Conservation (phyloP, 2,797 vertebrate genomes). For the Clarias platycephalus region DNA sequence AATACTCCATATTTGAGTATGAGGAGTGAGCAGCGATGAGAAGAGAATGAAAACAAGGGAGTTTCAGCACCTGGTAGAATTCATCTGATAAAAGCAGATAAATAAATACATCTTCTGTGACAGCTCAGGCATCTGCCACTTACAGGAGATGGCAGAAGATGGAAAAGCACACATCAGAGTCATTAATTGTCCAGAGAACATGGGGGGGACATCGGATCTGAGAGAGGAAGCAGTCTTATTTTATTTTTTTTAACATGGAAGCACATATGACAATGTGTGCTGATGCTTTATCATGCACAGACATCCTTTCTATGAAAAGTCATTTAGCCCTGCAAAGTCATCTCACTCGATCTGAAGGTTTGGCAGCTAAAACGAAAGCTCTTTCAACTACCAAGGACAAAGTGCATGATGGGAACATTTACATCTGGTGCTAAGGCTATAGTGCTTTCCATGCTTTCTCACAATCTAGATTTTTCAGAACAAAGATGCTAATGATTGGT, state of each 20-base stretch:
- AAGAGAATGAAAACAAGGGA: constrained; percentile 32
- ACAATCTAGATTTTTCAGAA: neutral
- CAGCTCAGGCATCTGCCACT: constrained; percentile 52
- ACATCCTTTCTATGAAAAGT: constrained; percentile 49
- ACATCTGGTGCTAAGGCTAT: neutral
- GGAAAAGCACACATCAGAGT: constrained; percentile 56
- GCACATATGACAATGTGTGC: constrained; percentile 5
- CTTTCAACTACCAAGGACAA: constrained; percentile 28
- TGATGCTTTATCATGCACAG: constrained; percentile 43
- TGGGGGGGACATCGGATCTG: constrained; percentile 44
- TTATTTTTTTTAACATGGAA: constrained; percentile 12
- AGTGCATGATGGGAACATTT: neutral
- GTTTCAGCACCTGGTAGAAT: constrained; percentile 44
- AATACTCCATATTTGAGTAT: neutral
- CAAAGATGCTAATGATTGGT: too few species aligned
- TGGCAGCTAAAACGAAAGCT: constrained; percentile 42
- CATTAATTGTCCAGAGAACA: constrained; percentile 62
- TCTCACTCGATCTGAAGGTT: constrained; percentile 37
- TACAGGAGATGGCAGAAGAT: constrained; percentile 56
- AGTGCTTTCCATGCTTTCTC: neutral
- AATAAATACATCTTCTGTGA: constrained; percentile 61
- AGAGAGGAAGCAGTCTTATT: constrained; percentile 43
- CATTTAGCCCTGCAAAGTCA: constrained; percentile 37
- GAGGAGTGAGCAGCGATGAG: neutral
- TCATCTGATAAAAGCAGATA: constrained; percentile 52